Evolutionary conservation across 1,140 invertebrate genomes (phyloP).

Genomic region (Conus ventricosus): DNA sequence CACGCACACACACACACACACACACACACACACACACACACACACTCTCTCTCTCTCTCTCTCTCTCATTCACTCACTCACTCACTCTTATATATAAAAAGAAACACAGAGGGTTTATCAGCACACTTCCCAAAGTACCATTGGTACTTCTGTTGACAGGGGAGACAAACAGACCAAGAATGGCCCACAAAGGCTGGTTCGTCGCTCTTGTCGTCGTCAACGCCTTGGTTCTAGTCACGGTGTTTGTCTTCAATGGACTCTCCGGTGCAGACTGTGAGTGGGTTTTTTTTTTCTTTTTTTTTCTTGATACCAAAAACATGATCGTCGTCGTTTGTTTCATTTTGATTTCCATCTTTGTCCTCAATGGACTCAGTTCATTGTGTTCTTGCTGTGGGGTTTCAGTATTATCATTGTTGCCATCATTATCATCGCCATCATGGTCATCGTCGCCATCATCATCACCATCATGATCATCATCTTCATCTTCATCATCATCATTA

Average conservation of each 20-base stretch:
- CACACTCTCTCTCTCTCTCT: too few relatives aligned
- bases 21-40: too few relatives aligned
- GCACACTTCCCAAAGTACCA: neutral
- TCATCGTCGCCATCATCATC: neutral
- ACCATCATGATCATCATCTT: neutral
- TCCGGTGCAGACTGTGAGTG: neutral
- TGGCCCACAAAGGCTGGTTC: neutral
- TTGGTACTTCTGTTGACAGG: neutral
- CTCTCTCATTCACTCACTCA: neutral
- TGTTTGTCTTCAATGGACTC: conserved; percentile 40
- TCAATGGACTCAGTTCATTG: neutral
- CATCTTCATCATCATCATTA: neutral
- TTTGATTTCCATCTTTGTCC: neutral
- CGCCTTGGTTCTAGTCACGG: conserved; percentile 23
- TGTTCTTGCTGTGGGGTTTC: neutral
- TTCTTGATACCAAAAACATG: neutral
- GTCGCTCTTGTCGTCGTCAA: conserved; percentile 19
- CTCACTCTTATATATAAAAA: neutral
- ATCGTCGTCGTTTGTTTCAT: neutral
- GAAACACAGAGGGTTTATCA: neutral
- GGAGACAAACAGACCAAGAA: neutral
- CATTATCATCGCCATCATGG: neutral
- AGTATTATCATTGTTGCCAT: neutral
- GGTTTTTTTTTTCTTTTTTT: neutral
- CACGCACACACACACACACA: too few relatives aligned